Evolutionary conservation across 2,888 invertebrate genomes (phyloP).

Genomic region (Drosophila gaucha): DNA sequence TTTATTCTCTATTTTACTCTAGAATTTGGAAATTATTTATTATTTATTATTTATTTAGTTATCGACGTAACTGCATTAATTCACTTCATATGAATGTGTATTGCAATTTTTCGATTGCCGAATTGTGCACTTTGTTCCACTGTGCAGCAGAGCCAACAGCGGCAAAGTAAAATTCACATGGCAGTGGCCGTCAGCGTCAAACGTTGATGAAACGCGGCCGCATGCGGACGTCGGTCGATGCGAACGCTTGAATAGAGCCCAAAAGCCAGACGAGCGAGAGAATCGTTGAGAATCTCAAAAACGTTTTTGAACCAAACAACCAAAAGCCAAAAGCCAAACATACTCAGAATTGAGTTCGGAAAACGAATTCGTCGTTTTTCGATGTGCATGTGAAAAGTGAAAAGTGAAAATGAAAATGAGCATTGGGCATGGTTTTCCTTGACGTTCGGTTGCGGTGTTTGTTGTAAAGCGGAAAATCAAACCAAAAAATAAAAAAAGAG

Average conservation of each 20-base stretch:
- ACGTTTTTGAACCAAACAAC: slow-evolving; percentile 47
- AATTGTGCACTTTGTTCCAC: slow-evolving; percentile 19
- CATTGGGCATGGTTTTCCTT: slow-evolving; percentile 75
- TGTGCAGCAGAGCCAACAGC: slow-evolving; percentile 46
- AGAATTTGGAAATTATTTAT: too few relatives aligned
- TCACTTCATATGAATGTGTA: too few relatives aligned
- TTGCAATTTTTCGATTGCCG: too few relatives aligned
- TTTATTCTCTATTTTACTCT: too few relatives aligned
- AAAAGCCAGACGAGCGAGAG: slow-evolving; percentile 3
- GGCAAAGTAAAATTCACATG: slow-evolving; percentile 75
- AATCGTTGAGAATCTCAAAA: slow-evolving; percentile 43
- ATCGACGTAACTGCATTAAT: too few relatives aligned
- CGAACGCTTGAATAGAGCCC: slow-evolving; percentile 12
- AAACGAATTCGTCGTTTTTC: slow-evolving; percentile 12
- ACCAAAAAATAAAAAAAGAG: slow-evolving; percentile 34
- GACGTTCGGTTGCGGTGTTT: slow-evolving; percentile 58
- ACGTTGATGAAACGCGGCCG: slow-evolving; percentile 81
- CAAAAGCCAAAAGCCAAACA: slow-evolving; percentile 18
- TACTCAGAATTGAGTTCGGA: slow-evolving; percentile 33
- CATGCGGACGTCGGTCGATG: slow-evolving; percentile 72
- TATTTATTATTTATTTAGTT: too few relatives aligned
- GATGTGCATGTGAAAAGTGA: slow-evolving; percentile 70
- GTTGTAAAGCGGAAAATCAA: slow-evolving; percentile 63
- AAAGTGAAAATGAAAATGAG: slow-evolving; percentile 74
- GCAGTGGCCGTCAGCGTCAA: slow-evolving; percentile 65